These are phyloP conservation scores for Lepus europaeus DNA, from an alignment of 2,113 vertebrate species.

Conservation along the genomic window DNA sequence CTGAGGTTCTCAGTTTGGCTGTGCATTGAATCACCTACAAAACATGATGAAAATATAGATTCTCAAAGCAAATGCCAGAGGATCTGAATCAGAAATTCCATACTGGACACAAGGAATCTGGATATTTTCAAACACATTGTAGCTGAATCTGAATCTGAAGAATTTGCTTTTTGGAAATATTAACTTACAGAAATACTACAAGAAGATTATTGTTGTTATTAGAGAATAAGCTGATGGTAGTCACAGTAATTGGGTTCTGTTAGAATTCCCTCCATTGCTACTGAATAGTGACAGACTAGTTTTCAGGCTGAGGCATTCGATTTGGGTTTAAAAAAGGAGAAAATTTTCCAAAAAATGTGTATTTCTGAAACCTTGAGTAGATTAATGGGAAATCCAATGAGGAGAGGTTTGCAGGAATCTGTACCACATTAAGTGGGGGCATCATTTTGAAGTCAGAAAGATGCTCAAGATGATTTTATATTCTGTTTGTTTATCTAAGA, in stretches of 20 bases:
- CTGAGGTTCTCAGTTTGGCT: not conserved
- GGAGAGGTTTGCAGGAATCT: not conserved
- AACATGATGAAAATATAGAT: conserved; percentile 5
- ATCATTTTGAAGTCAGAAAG: not conserved
- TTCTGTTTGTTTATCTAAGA: conserved; percentile 1
- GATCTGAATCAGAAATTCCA: not conserved
- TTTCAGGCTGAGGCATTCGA: not conserved
- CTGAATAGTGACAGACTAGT: not conserved
- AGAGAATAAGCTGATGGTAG: not conserved
- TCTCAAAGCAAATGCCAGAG: conserved; percentile 34
- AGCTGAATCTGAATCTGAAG: not conserved
- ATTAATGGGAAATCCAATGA: not conserved
- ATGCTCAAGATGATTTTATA: not conserved
- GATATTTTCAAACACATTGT: not conserved
- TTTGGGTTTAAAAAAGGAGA: not conserved
- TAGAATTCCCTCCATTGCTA: not conserved
- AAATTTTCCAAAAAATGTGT: not conserved
- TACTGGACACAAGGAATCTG: not conserved
- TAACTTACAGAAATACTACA: not conserved
- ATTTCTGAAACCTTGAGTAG: not conserved
- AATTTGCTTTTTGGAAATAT: not conserved
- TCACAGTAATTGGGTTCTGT: not conserved
- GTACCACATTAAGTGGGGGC: not conserved
- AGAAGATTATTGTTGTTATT: not conserved
- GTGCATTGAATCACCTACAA: not conserved